Evolutionary conservation across 2,113 vertebrate species (phyloP).

Genomic region (Oxyura jamaicensis): DNA sequence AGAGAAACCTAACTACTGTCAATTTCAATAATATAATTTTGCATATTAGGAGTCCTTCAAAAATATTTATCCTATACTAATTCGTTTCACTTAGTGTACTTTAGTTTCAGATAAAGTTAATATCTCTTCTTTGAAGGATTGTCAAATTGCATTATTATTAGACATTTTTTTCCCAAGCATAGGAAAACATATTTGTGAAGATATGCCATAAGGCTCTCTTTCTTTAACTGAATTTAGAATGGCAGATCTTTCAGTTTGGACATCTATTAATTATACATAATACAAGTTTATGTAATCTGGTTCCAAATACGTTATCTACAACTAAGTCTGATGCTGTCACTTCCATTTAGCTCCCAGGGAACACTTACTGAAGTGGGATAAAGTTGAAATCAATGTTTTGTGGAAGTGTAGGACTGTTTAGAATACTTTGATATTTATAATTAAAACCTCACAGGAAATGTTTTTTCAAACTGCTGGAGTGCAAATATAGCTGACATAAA

Average conservation of each 20-base stretch:
- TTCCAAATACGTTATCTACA: constrained; percentile 13
- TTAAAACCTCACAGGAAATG: neutral
- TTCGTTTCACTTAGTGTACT: neutral
- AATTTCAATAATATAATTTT: neutral
- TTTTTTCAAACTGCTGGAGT: neutral
- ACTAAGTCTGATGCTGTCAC: neutral
- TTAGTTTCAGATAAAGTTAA: neutral
- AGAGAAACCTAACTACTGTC: neutral
- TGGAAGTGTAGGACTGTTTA: neutral
- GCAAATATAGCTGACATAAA: neutral
- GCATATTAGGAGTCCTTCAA: neutral
- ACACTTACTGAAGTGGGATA: neutral
- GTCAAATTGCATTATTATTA: neutral
- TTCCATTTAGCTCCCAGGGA: constrained; percentile 37
- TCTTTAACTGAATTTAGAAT: neutral
- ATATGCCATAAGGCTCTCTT: neutral
- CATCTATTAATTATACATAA: constrained; percentile 22
- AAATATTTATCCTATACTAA: neutral
- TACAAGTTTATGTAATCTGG: neutral
- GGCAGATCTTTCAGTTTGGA: neutral
- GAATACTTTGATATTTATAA: neutral
- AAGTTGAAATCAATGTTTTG: neutral
- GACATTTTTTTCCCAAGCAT: neutral
- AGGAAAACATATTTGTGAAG: neutral
- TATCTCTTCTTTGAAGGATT: neutral